These are phyloP conservation scores for Emys orbicularis DNA, from an alignment of 2,797 vertebrate genomes.

Conservation along the genomic window DNA sequence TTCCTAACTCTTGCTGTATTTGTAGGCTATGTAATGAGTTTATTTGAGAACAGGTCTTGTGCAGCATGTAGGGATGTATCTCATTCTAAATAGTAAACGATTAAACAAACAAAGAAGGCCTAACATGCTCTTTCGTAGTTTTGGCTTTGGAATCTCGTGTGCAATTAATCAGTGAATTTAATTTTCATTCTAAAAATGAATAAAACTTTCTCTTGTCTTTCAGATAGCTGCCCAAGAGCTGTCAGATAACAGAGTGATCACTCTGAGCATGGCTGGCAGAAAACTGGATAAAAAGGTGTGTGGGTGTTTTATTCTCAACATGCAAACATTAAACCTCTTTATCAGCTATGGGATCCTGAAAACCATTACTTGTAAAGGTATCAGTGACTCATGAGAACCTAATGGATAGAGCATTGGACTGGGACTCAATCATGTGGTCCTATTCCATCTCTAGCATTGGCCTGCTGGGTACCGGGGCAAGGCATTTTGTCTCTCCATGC, in stretches of 20 bases:
- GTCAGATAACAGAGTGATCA: conserved; percentile 98
- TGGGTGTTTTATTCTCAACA: background rate
- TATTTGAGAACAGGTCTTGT: background rate
- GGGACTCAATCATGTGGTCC: background rate
- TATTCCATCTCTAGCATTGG: background rate
- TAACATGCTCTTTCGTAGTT: background rate
- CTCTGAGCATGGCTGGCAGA: conserved; percentile 93
- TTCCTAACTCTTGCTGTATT: background rate
- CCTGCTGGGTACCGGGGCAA: background rate
- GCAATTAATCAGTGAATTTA: background rate
- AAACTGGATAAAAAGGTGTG: conserved; percentile 98
- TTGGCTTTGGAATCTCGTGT: background rate
- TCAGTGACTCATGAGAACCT: background rate
- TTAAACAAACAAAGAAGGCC: background rate
- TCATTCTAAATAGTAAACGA: background rate
- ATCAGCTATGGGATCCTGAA: accelerated
- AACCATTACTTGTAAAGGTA: background rate
- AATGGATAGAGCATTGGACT: background rate
- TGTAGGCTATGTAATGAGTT: background rate
- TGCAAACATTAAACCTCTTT: background rate
- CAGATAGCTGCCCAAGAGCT: conserved; percentile 98
- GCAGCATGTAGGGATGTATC: background rate
- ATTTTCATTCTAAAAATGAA: background rate
- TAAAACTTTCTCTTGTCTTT: conserved; percentile 13
- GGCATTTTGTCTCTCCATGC: background rate